Base-by-base conservation (phyloP, 92 coral and sea anemone species). In the Epizoanthus ramosus region DNA sequence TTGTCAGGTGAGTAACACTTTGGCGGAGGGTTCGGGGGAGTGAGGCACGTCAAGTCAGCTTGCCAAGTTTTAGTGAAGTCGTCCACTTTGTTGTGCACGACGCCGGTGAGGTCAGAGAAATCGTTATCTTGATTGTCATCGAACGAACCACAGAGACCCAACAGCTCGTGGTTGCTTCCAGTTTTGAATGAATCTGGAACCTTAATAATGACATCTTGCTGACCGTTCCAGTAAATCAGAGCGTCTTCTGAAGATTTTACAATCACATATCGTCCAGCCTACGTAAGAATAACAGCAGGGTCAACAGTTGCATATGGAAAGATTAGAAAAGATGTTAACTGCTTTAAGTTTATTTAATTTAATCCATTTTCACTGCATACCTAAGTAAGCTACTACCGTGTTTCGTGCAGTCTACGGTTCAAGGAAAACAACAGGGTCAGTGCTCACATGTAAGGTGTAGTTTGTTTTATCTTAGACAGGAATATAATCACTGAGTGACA, bases 141-240 rank as follows among this genome's bases (percentile, higher is more conserved):
- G 59, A 85, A 97, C 72, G 88, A 84, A 61, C 99, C 99, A 66
- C 99, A 97, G 39, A 97, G 87, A 85, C 99, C 99, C 39, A 79
- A 18, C 54, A 96, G 80, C 54, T 84, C 75, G 39, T 83, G 90
- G 13, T 77, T 76, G 25, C 71, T 50, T 24, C 71, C 80, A 53
- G 85, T 68, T 79, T 91, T 88, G 84, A 89, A 91, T 18, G 86
- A 39, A 2, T 88, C 91, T 24, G 98, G 94, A 57, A 95, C 89
- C 67, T 85, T 82, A 57, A 95, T 80, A 53, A 93, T 92, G 7
- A 92, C 83, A 16, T 93, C 97, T 58, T 87, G 85, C 19, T 6
- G 31, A 16, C 98, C 95, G 68, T 93, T 93, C 92, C 92, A 95
- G 71, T 87, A 75, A 37, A 91, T 63, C 25, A 76, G 76, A 19